Evolutionary conservation across 2,888 invertebrate species (phyloP).

Genomic region (Brachynemurus nebulosus): DNA sequence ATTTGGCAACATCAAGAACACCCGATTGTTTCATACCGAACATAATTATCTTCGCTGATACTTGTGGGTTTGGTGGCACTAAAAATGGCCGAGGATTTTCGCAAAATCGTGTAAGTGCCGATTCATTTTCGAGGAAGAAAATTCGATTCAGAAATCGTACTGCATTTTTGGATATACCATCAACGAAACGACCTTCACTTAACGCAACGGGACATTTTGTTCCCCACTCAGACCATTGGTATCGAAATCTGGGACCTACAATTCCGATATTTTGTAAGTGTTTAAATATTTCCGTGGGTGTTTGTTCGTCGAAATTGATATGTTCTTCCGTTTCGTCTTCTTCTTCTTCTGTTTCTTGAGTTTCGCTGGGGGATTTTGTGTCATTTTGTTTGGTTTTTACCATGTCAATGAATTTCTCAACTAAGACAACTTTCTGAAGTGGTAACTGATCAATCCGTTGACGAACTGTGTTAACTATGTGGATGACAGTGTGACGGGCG

Average conservation of each 20-base stretch:
- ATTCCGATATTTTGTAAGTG: slow-evolving; percentile 23
- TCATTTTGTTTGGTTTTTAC: slow-evolving; percentile 7
- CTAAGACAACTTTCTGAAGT: slow-evolving; percentile 26
- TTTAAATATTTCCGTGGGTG: slow-evolving; percentile 26
- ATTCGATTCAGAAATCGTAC: slow-evolving; percentile 47
- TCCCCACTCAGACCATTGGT: slow-evolving; percentile 42
- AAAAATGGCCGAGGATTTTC: slow-evolving; percentile 48
- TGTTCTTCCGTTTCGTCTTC: slow-evolving; percentile 17
- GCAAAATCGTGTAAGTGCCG: slow-evolving; percentile 38
- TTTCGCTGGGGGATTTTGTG: no score
- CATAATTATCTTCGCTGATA: slow-evolving; percentile 43
- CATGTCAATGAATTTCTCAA: slow-evolving; percentile 23
- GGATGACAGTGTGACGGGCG: slow-evolving; percentile 33
- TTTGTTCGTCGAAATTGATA: slow-evolving; percentile 18
- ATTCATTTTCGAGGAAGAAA: slow-evolving; percentile 40
- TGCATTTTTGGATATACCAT: slow-evolving; percentile 39
- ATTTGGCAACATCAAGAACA: slow-evolving; percentile 40
- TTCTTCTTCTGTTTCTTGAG: slow-evolving; percentile 12
- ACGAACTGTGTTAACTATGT: slow-evolving; percentile 37
- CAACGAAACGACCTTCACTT: slow-evolving; percentile 34
- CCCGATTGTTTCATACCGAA: slow-evolving; percentile 45
- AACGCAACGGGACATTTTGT: slow-evolving; percentile 50
- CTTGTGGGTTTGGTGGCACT: slow-evolving; percentile 39
- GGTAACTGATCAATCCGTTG: slow-evolving; percentile 31
- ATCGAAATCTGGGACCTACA: slow-evolving; percentile 28